A percentile compares a stretch with the other conserved stretches of the same genome.
Conservation (phyloP, 2,797 vertebrate genomes). For the Hydrolagus colliei region DNA sequence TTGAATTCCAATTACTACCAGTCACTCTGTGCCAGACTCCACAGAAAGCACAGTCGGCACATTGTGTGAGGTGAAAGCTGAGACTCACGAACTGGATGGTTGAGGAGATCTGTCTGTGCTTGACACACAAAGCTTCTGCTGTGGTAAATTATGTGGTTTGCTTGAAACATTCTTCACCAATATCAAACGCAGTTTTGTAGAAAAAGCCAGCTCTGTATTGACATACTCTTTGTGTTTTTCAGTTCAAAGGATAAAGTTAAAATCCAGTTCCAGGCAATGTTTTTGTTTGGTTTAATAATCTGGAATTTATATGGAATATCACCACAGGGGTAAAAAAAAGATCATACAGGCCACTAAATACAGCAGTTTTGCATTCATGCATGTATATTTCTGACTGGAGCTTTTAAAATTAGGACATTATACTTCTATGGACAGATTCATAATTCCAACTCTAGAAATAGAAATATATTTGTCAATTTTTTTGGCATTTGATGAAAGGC, state of each 20-base stretch:
- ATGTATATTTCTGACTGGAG: not conserved
- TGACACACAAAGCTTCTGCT: conserved; percentile 37
- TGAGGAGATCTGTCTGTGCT: conserved; percentile 20
- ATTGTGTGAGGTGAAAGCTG: conserved; percentile 40
- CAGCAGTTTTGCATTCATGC: not conserved
- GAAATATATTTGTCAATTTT: too few species aligned
- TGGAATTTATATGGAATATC: conserved; percentile 13
- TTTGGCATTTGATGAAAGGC: not conserved
- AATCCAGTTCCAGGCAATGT: conserved; percentile 37
- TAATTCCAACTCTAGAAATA: not conserved
- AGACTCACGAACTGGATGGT: conserved; percentile 34
- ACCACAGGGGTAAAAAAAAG: not conserved
- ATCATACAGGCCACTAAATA: not conserved
- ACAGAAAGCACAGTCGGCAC: conserved; percentile 37
- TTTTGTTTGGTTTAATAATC: conserved; percentile 10
- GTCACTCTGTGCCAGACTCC: conserved; percentile 7
- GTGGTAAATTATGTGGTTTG: conserved; percentile 32
- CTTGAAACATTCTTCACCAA: conserved; percentile 35
- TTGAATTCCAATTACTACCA: conserved; percentile 35
- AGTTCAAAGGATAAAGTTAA: conserved; percentile 39
- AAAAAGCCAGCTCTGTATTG: conserved; percentile 33
- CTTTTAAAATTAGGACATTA: not conserved
- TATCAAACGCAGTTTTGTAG: conserved; percentile 36
- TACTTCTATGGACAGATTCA: not conserved
- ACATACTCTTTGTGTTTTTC: conserved; percentile 38